A percentile compares a stretch with the other conserved stretches of the same genome.
Conservation (phyloP, 2,113 vertebrate species). For the Melanocharis versteri region DNA sequence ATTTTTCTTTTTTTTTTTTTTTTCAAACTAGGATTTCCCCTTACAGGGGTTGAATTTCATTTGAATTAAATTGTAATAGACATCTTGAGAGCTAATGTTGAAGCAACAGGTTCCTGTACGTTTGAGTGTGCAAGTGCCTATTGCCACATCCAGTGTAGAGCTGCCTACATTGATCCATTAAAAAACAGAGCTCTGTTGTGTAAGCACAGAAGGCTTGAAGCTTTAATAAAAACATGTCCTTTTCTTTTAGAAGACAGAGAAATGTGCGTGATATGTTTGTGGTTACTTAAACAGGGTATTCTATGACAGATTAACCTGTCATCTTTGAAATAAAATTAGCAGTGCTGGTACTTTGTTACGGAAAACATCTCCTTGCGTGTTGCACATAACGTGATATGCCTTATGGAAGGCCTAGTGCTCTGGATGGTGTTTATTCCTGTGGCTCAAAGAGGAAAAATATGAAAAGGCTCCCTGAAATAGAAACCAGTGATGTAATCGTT, state of each 20-base stretch:
- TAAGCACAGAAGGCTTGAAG: neutral
- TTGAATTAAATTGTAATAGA: neutral
- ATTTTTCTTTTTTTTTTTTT: neutral
- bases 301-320: neutral
- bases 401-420: neutral
- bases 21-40: neutral
- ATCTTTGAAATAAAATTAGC: neutral
- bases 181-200: neutral
- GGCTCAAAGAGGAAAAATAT: neutral
- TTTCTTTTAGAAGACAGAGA: neutral
- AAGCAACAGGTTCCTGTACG: neutral
- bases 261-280: neutral
- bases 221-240: neutral
- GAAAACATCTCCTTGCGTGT: neutral
- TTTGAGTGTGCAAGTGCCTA: neutral
- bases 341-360: neutral
- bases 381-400: fast-evolving
- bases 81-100: neutral
- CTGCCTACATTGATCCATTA: neutral
- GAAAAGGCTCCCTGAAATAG: neutral
- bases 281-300: neutral
- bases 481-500: neutral
- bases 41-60: neutral
- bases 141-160: neutral
- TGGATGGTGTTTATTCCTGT: neutral